Evolutionary conservation across 1,140 invertebrate genomes (phyloP).

Genomic region (Orius insidiosus): DNA sequence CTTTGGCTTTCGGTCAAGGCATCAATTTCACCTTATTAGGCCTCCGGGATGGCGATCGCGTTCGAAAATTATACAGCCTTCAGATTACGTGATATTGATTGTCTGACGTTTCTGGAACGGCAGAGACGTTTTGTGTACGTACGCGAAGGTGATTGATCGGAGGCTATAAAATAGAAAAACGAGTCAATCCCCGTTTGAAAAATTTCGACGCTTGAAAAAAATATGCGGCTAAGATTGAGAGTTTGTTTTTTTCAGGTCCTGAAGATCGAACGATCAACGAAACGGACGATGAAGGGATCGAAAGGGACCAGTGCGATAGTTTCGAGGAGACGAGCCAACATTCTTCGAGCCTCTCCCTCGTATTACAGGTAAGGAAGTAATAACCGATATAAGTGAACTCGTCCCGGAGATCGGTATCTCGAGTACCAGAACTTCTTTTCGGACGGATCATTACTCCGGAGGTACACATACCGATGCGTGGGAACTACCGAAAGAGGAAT

Average conservation of each 20-base stretch:
- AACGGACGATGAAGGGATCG: conserved; percentile 79
- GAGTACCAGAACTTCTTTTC: background rate
- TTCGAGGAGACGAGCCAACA: conserved; percentile 30
- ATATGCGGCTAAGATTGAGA: too few species aligned
- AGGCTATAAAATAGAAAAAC: too few species aligned
- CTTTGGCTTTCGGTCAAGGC: too few species aligned
- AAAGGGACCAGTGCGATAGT: conserved; percentile 64
- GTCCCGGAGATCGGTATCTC: background rate
- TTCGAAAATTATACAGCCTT: too few species aligned
- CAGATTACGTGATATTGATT: too few species aligned
- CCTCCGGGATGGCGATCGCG: too few species aligned
- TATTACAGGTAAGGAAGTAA: conserved; percentile 10
- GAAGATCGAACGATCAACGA: conserved; percentile 27
- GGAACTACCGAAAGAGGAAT: background rate
- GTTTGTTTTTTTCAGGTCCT: conserved; percentile 13
- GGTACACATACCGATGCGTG: background rate
- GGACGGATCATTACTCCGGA: background rate
- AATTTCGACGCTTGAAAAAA: too few species aligned
- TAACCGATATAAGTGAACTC: conserved; percentile 15
- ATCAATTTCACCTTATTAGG: too few species aligned
- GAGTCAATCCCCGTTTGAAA: too few species aligned
- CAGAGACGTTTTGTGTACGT: too few species aligned
- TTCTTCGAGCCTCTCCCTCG: conserved; percentile 16
- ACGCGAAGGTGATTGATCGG: too few species aligned
- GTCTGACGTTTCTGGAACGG: too few species aligned